Conservation (phyloP, 2,888 invertebrate species). For the Spisula subtruncata region DNA sequence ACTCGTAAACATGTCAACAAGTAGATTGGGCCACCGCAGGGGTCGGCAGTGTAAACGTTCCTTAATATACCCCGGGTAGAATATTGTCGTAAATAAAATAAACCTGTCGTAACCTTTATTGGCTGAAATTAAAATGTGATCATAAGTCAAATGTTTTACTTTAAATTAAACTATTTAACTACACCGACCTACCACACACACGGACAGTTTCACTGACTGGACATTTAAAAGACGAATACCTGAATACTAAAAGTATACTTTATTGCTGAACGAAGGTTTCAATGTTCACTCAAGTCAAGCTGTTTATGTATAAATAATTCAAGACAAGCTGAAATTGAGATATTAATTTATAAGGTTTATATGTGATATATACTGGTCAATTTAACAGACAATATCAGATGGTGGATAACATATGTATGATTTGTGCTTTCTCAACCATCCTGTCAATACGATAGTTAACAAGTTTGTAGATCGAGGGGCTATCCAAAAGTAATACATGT, state of each 20-base stretch:
- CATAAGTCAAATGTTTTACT: conserved; percentile 2
- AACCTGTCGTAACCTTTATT: conserved; percentile 17
- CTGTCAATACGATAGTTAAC: neutral
- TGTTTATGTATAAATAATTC: conserved; percentile 1
- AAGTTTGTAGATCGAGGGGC: neutral
- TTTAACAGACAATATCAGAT: neutral
- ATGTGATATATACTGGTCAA: neutral
- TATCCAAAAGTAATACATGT: no score
- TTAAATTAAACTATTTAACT: neutral
- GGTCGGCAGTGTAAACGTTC: neutral
- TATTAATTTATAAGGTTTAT: neutral
- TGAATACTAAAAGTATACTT: neutral
- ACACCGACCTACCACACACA: neutral
- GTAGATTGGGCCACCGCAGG: conserved; percentile 2
- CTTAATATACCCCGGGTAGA: conserved; percentile 9
- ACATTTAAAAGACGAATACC: neutral
- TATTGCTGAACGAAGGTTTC: neutral
- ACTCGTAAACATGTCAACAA: conserved; percentile 17
- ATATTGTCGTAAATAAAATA: conserved; percentile 4
- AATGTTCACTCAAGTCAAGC: neutral
- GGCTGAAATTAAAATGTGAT: conserved; percentile 11
- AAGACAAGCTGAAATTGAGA: neutral
- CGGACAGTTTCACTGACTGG: neutral
- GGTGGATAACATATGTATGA: neutral
- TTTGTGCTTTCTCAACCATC: neutral